Base-by-base conservation (phyloP, 2,888 invertebrate genomes). In the Nemoura dubitans region DNA sequence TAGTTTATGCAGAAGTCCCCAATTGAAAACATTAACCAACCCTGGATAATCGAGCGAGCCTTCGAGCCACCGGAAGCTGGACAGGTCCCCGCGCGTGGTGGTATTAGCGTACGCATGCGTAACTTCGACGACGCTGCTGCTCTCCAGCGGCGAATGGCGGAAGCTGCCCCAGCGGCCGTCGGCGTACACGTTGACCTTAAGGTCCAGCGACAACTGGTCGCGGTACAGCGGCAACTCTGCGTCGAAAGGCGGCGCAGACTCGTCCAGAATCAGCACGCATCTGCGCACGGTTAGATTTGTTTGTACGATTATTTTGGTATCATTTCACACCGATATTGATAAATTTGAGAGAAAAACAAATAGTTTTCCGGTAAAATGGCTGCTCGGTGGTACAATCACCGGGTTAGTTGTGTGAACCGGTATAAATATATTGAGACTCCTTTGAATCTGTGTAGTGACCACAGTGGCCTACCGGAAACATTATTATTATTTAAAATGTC, bases 11-110 rank as follows among this genome's bases (percentile, higher is more conserved):
- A n/a, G n/a, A n/a, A n/a, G n/a, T n/a, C n/a, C n/a, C n/a, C n/a
- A n/a, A n/a, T n/a, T n/a, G n/a, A n/a, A n/a, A n/a, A n/a, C n/a
- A 16, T 21, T 14, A 10, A 59, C 59, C 14, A 16, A 59, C 59
- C 59, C 59, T 1, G 59, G 59, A 16, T 59, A 21, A 14, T 76
- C 78, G 89, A 91, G 87, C 0, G 93, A 92, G 0, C 96, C 96
- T 91, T 98, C 95, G 7, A 98, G 91, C 97, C 97, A 98, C 21
- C 92, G 93, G 78, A 99, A 90, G 0, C 97, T 96, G 0, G 97
- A 96, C 86, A 99, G 92, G 90, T 99, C 98, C 84, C 98, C 98
- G 86, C 96, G 94, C 0, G 95, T 95, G 21, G 94, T 90, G 0
- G 96, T 95, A 91, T 97, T 97, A 0, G 95, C 95, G 90, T 94